Evolutionary conservation across 2,888 invertebrate species (phyloP).

Genomic region (Drosophila picticornis): DNA sequence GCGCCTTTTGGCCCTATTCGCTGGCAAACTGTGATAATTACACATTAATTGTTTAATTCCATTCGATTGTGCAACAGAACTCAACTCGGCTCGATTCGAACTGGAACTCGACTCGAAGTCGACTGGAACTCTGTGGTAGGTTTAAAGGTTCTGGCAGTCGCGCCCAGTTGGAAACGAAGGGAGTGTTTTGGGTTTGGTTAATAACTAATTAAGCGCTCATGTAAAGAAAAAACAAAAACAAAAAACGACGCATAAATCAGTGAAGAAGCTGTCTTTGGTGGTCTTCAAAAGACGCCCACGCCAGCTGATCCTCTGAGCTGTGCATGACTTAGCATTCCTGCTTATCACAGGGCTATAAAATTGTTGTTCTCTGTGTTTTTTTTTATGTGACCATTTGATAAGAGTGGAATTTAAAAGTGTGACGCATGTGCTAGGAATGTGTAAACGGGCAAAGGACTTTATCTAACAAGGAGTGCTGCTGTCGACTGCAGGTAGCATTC

Average conservation of each 20-base stretch:
- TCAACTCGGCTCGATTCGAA: background rate
- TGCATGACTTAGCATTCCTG: background rate
- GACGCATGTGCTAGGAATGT: constrained; percentile 54
- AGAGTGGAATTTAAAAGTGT: constrained; percentile 9
- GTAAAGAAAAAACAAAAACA: constrained; percentile 14
- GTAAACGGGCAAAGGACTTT: constrained; percentile 13
- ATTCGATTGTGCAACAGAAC: constrained; percentile 49
- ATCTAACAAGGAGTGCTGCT: constrained; percentile 21
- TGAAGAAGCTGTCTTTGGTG: constrained; percentile 47
- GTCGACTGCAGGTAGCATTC: constrained; percentile 35
- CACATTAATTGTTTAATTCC: constrained; percentile 82
- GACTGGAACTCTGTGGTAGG: constrained; percentile 54
- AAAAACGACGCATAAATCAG: constrained; percentile 60
- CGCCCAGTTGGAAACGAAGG: constrained; percentile 42
- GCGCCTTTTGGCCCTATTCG: constrained; percentile 45
- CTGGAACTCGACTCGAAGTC: background rate
- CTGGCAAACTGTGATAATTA: constrained; percentile 82
- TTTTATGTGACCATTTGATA: constrained; percentile 25
- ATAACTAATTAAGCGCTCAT: constrained; percentile 72
- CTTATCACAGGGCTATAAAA: constrained; percentile 29
- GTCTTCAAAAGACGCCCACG: constrained; percentile 44
- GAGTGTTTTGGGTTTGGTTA: constrained; percentile 58
- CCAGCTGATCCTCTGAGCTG: constrained; percentile 7
- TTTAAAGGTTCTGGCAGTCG: constrained; percentile 40
- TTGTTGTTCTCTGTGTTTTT: background rate